Evolutionary conservation across 2,888 invertebrate species (phyloP).

Genomic region (Resseliella maxima): DNA sequence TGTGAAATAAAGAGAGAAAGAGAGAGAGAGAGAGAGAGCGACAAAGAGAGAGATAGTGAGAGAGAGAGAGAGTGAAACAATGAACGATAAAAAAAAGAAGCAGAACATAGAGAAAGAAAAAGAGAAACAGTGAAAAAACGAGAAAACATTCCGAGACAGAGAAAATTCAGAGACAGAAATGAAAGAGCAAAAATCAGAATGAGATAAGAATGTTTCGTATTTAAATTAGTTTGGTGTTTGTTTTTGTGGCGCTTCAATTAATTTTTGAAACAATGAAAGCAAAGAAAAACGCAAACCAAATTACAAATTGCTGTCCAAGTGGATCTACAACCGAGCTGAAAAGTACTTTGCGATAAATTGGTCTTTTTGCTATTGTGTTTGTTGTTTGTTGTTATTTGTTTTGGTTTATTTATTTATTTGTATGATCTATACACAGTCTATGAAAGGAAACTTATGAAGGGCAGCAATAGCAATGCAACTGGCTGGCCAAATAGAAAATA

Average conservation of each 20-base stretch:
- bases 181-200: neutral
- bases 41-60: too few relatives aligned
- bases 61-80: too few relatives aligned
- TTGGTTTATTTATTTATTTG: too few relatives aligned
- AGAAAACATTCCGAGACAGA: too few relatives aligned
- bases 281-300: neutral
- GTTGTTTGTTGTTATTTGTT: too few relatives aligned
- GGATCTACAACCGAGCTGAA: neutral
- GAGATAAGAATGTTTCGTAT: conserved; percentile 32
- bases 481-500: too few relatives aligned
- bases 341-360: neutral
- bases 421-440: too few relatives aligned
- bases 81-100: neutral
- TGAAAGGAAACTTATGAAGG: too few relatives aligned
- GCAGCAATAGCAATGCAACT: too few relatives aligned
- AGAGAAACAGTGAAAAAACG: too few relatives aligned
- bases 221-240: conserved; percentile 38
- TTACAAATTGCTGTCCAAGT: neutral
- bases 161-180: too few relatives aligned
- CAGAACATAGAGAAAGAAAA: neutral
- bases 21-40: neutral
- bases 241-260: conserved; percentile 19
- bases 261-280: neutral
- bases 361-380: too few relatives aligned
- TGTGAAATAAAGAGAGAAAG: neutral